Percentiles rank a stretch among this genome's conserved stretches.
These are phyloP conservation scores for Porites rus DNA, from an alignment of 92 coral and sea anemone species.

Conservation along the genomic window DNA sequence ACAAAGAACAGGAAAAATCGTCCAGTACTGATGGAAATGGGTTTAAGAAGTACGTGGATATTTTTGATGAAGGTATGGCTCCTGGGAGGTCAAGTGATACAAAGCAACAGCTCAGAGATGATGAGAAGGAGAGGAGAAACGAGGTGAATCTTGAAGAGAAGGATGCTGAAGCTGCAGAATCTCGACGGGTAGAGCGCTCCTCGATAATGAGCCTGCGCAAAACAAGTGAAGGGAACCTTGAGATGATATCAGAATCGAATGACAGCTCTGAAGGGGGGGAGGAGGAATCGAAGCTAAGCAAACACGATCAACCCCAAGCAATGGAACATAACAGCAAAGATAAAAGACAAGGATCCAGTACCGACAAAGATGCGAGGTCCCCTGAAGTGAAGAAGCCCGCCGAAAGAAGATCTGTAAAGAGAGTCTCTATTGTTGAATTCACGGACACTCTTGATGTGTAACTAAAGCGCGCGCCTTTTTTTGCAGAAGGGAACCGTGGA, in stretches of 20 bases:
- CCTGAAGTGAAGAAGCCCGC: background rate
- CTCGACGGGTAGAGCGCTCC: too few relatives aligned
- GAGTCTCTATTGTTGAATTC: background rate
- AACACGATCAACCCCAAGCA: too few relatives aligned
- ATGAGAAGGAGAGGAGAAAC: background rate
- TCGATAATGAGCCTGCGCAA: too few relatives aligned
- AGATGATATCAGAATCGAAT: too few relatives aligned
- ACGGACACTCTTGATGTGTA: slow-evolving; percentile 31
- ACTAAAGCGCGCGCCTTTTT: background rate
- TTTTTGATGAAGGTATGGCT: background rate
- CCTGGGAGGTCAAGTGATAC: background rate
- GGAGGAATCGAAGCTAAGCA: too few relatives aligned
- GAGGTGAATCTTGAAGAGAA: background rate
- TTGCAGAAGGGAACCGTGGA: too few relatives aligned
- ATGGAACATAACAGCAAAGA: too few relatives aligned
- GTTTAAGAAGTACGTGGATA: background rate
- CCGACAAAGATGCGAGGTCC: too few relatives aligned
- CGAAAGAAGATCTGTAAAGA: slow-evolving; percentile 3
- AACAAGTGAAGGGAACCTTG: too few relatives aligned
- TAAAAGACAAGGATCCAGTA: too few relatives aligned
- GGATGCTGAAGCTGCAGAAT: background rate
- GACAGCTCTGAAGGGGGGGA: too few relatives aligned
- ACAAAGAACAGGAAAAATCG: background rate
- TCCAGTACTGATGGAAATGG: background rate
- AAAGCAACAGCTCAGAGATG: background rate